phyloP scores from a whole-genome alignment of 2,797 vertebrate species.

The Nannoperca obscura region DNA sequence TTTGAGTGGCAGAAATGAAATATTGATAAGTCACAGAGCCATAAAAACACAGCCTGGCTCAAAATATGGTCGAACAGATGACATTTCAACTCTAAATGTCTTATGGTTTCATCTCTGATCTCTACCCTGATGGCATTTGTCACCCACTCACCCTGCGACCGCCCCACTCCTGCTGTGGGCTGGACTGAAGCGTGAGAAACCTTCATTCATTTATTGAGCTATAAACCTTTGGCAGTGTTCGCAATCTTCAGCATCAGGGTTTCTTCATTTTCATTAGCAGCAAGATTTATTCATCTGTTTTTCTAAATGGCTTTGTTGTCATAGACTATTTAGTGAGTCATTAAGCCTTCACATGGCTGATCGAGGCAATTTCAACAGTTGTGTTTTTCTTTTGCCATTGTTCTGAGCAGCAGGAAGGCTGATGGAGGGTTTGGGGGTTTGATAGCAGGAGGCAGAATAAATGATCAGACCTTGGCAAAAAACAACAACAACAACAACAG shows the following conservation, averaged over 20 bases:
- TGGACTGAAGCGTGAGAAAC: slow-evolving; percentile 30
- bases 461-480: slow-evolving; percentile 1
- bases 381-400: slow-evolving; percentile 40
- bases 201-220: not conserved
- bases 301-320: slow-evolving; percentile 60
- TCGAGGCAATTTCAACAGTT: slow-evolving; percentile 63
- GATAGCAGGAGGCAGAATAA: slow-evolving; percentile 40
- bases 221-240: slow-evolving; percentile 21
- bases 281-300: slow-evolving; percentile 65
- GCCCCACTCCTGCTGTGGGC: not conserved
- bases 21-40: slow-evolving; percentile 55
- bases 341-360: slow-evolving; percentile 60
- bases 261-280: slow-evolving; percentile 56
- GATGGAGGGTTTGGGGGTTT: slow-evolving; percentile 21
- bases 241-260: slow-evolving; percentile 11
- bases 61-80: slow-evolving; percentile 38
- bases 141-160: not conserved
- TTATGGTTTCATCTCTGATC: slow-evolving; percentile 16
- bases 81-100: slow-evolving; percentile 38
- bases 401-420: slow-evolving; percentile 51
- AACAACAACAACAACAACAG: slow-evolving; percentile 1
- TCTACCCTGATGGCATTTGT: not conserved
- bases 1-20: slow-evolving; percentile 68
- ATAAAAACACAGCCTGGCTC: slow-evolving; percentile 43
- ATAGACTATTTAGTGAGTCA: slow-evolving; percentile 65